Conservation (phyloP, 2,113 vertebrate species). For the mouse (Mus musculus) region GRCm39 chr7:67720001-67720500, state of each 20-base stretch:
- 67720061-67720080: background rate
- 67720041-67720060: slow-evolving; percentile 36
- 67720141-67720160: slow-evolving; percentile 24
- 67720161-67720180: background rate
- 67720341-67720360: background rate
- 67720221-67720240: background rate
- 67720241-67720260: slow-evolving; percentile 9
- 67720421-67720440: slow-evolving; percentile 20
- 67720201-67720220: background rate
- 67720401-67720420: background rate
- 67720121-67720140: slow-evolving; percentile 40
- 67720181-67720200: slow-evolving; percentile 23
- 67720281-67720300: background rate
- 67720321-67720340: background rate
- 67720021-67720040: slow-evolving; percentile 16
- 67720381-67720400: background rate
- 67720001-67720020: slow-evolving; percentile 52
- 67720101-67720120: slow-evolving; percentile 26
- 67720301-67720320: background rate
- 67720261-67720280: background rate
- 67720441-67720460: background rate
- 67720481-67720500: background rate
- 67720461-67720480: background rate
- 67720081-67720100: slow-evolving; percentile 48
- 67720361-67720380: background rate